Evolutionary conservation across 2,797 vertebrate species (phyloP).

Genomic region (Gorsachius magnificus): DNA sequence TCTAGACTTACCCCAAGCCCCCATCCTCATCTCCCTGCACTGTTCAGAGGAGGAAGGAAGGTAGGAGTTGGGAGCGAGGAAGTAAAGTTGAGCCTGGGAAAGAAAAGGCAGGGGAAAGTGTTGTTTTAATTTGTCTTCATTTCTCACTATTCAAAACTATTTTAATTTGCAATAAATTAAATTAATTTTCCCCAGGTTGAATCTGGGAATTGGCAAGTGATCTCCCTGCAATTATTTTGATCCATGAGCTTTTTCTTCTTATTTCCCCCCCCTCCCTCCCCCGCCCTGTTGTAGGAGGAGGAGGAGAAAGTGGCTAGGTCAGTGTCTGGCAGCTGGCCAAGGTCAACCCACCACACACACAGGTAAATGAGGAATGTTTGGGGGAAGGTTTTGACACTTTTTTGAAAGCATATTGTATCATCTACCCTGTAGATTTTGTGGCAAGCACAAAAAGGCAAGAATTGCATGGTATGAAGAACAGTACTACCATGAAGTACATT

Average conservation of each 20-base stretch:
- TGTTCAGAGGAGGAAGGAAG: fast-evolving
- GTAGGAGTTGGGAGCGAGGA: neutral
- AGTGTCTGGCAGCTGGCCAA: neutral
- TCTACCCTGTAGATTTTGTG: neutral
- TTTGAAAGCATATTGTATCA: neutral
- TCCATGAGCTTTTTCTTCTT: neutral
- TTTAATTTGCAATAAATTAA: neutral
- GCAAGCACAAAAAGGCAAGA: neutral
- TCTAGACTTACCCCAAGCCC: neutral
- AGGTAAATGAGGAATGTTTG: neutral
- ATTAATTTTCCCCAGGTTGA: neutral
- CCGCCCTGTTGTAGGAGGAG: neutral
- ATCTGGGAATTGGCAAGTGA: fast-evolving
- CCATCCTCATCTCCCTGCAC: neutral
- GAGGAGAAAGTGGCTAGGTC: neutral
- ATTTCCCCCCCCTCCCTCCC: neutral
- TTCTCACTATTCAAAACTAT: neutral
- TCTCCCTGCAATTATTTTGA: neutral
- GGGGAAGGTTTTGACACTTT: neutral
- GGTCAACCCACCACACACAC: neutral
- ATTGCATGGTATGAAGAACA: neutral
- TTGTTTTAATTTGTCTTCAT: neutral
- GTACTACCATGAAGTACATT: neutral
- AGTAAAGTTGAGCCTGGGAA: neutral
- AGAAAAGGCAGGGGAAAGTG: neutral